Evolutionary conservation across 2,888 invertebrate genomes (phyloP), one percentile per base, ranked within the genome.

Genomic region (Conomelus anceps): DNA sequence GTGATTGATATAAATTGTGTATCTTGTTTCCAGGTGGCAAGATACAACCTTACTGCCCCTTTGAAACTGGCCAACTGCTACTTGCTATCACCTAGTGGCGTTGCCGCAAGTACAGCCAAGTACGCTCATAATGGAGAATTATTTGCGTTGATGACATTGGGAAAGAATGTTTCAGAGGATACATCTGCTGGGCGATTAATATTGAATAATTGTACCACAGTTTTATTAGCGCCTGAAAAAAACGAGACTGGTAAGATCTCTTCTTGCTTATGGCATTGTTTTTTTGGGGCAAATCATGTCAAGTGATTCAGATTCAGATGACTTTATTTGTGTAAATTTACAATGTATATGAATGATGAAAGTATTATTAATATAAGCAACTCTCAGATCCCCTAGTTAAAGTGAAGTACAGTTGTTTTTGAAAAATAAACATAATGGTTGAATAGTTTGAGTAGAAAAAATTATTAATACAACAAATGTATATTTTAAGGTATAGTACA

Each of bases 131-230:
- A 95, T 22, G 97, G 96, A 22, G 97, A 97, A 93, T 93, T 97
- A 29, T 97, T 96, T 93, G 97, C 96, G 9, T 94, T 96, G 90
- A 94, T 97, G 93, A 95, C 95, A 88, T 93, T 97, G 84, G 95
- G 95, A 23, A 96, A 96, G 92, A 96, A 96, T 92, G 94, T 97
- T 85, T 97, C 97, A 0, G 97, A 97, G 93, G 97, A 97, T 92
- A 97, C 97, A 3, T 96, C 96, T 17, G 96, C 97, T 87, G 97
- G 97, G 0, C 94, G 97, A 24, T 94, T 97, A 20, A 96, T 97
- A 90, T 93, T 97, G 22, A 96, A 96, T 92, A 96, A 96, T 92
- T 97, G 97, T 92, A 95, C 95, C 90, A 95, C 95, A 84, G 96
- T 97, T 9, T 95, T 96, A 90, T 93, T 97, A 87, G 94, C 94